phyloP scores from a whole-genome alignment of 2,797 vertebrate genomes.

The Paguma larvata region DNA sequence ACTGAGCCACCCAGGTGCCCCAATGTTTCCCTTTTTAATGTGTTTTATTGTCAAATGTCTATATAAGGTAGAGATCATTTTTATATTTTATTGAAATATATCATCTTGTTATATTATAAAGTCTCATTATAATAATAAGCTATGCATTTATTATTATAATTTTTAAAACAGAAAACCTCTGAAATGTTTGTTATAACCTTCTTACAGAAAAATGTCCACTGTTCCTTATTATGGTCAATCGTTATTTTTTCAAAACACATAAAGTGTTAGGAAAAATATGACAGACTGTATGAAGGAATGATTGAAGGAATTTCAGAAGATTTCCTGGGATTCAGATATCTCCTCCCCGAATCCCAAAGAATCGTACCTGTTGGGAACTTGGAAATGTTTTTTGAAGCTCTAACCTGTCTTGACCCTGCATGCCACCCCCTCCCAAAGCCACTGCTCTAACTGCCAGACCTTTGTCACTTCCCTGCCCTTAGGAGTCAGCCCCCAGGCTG shows the following conservation, averaged over 20 bases:
- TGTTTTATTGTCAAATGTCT: not conserved
- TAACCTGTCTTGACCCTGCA: not conserved
- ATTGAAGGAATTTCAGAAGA: not conserved
- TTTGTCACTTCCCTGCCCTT: not conserved
- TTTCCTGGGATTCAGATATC: constrained; percentile 1
- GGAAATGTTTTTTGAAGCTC: not conserved
- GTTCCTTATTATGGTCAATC: not conserved
- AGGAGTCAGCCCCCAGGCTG: not conserved
- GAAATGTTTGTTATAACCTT: not conserved
- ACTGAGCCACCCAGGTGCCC: no score
- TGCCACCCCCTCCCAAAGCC: not conserved
- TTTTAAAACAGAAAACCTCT: not conserved
- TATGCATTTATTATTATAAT: not conserved
- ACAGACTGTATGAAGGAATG: not conserved
- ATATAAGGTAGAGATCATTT: not conserved
- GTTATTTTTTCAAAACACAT: not conserved
- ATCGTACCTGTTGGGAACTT: not conserved
- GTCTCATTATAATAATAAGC: not conserved
- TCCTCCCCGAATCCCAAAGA: not conserved
- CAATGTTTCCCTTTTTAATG: not conserved
- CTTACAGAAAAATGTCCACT: constrained; percentile 12
- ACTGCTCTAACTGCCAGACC: not conserved
- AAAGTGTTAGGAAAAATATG: not conserved
- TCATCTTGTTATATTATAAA: not conserved
- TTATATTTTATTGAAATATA: not conserved